These are phyloP conservation scores for Ichneumoninae sp. DNA, from an alignment of 2,888 invertebrate genomes.

Conservation along the genomic window DNA sequence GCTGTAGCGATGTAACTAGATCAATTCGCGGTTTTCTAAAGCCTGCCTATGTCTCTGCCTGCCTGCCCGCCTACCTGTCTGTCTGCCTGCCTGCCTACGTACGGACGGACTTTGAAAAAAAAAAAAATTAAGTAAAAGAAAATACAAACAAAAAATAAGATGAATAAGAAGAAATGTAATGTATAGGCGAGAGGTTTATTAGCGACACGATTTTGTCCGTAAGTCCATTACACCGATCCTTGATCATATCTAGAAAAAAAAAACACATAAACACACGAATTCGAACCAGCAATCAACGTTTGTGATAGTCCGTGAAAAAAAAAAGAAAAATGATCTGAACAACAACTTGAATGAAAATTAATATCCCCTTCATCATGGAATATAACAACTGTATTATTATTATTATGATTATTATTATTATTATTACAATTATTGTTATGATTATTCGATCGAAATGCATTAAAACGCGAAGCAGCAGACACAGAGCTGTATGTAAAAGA, in stretches of 20 bases:
- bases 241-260: conserved; percentile 77
- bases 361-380: conserved; percentile 16
- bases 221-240: conserved; percentile 62
- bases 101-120: conserved; percentile 52
- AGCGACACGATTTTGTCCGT: conserved; percentile 71
- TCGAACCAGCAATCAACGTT: conserved; percentile 81
- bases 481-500: conserved; percentile 40
- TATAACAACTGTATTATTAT: conserved; percentile 39
- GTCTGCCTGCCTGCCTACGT: conserved; percentile 46
- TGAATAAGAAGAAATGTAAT: conserved; percentile 5
- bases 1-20: conserved; percentile 44
- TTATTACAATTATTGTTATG: background rate
- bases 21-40: conserved; percentile 49
- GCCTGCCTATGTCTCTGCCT: conserved; percentile 41
- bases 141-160: background rate
- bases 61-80: conserved; percentile 49
- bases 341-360: conserved; percentile 36
- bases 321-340: conserved; percentile 28
- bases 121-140: conserved; percentile 26
- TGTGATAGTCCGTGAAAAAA: conserved; percentile 80
- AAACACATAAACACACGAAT: conserved; percentile 54
- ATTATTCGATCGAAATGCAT: conserved; percentile 46
- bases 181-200: conserved; percentile 50
- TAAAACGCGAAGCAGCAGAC: conserved; percentile 50
- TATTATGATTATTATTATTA: background rate